Base-by-base conservation (phyloP, 2,888 invertebrate species). In the Macrosoma leucophasiata region DNA sequence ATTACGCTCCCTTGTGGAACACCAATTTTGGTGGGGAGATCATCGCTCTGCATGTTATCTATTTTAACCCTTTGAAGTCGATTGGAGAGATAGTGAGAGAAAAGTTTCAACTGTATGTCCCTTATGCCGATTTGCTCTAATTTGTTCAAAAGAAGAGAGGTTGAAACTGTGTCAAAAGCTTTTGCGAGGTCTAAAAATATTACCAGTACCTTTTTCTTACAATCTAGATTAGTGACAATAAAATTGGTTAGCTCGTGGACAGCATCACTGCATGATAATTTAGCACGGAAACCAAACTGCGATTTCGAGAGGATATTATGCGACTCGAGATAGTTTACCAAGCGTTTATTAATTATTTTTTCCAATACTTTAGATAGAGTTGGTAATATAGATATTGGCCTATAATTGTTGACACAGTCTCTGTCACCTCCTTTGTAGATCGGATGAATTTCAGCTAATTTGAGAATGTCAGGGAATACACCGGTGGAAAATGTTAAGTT, bases 321-420 rank as follows among this genome's bases (percentile, higher is more conserved):
- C 11, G 13, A 9, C 19, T 34, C 29, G n/a, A 34, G 8, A 9
- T 34, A 34, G 9, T 28, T 11, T 8, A 23, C 19, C 4, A 34
- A 13, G 1, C 24, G 34, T 11, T 34, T 29, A 13, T 34, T 34
- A n/a, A 33, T 9, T 14, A 34, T 21, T 25, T 34, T 34, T 28
- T 33, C 28, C 5, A 22, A 15, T 6, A 33, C 8, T 28, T 33
- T 33, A 9, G 33, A 27, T 17, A 33, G 10, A 1, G 23, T 8
- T 18, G 33, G 22, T 11, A 33, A 9, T 18, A 28, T 27, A 5
- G 33, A 21, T 9, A 33, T 33, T 2, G 33, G 28, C 9, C 33
- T 33, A 13, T 33, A 33, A 18, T 33, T 33, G 10, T 27, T 33
- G 8, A 33, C 22, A 17, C 27, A 22, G 15, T 10, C 14, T 15